Base-by-base conservation (phyloP, 64 coral and sea anemone genomes). In the Hydrozoanthus tunicans region DNA sequence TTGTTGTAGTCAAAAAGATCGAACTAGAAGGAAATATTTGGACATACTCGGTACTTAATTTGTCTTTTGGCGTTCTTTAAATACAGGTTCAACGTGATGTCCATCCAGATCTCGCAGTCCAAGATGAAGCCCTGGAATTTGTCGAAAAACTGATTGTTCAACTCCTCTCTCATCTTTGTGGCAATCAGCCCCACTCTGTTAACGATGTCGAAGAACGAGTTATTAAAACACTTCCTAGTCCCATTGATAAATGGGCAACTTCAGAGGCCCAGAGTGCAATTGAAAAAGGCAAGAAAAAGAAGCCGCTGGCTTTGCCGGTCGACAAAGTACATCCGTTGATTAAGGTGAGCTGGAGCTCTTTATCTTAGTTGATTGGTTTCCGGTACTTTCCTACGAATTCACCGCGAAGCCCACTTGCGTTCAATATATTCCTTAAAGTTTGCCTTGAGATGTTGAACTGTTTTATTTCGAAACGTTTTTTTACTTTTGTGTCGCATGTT, bases 161-260 rank as follows among this genome's bases (percentile, higher is more conserved):
- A 59, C 89, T 99, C 15, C 25, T 99, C 61, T 80, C 90, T 32
- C 96, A 99, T 91, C 86, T 99, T 11, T 99, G 96, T 89, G 89
- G 83, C 15, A 89, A 92, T 59, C 96, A 99, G 70, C 96, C 96
- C 55, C 93, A 93, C 24, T 90, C 91, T 60, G 89, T 95, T 15
- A 84, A 58, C 12, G 96, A 99, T 81, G 94, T 99, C 3, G 96
- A 99, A 64, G 96, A 96, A 70, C 81, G 94, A 90, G 96, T 99
- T 26, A 94, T 11, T n/a, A 99, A 91, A 63, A 95, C 96, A 9
- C 96, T 99, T 24, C 96, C 96, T 56, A 78, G 91, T 66, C 96
- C 96, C 32, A 99, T 99, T 75, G 96, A 99, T 79, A 93, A 94
- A 93, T 99, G 96, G 96, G 94, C 94, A 64, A 93, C 93, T 15